Percentiles rank a stretch among this genome's conserved stretches.
Evolutionary conservation across 2,113 vertebrate genomes (phyloP).

Genomic region (Glareola pratincola): DNA sequence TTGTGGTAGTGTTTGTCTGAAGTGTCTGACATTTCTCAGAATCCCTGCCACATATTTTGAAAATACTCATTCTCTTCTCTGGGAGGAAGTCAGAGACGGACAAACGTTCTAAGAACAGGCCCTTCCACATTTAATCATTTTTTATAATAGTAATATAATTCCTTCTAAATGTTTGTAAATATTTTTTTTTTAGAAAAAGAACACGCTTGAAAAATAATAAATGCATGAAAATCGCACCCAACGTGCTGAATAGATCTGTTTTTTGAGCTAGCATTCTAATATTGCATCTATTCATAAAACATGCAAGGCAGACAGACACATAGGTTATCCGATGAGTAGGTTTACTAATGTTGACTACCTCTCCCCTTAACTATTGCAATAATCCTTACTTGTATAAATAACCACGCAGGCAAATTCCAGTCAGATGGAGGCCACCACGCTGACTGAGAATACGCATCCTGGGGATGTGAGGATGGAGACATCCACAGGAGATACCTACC

Average conservation of each 20-base stretch:
- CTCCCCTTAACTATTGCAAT: neutral
- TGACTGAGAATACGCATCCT: accelerated
- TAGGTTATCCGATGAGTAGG: neutral
- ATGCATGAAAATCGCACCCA: neutral
- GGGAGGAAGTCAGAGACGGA: neutral
- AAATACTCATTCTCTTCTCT: neutral
- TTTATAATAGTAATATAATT: neutral
- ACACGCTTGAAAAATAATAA: neutral
- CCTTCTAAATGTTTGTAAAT: neutral
- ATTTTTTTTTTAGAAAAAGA: neutral
- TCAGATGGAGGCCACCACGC: neutral
- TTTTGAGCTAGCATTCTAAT: neutral
- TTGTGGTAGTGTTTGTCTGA: neutral
- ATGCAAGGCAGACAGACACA: neutral
- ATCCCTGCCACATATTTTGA: neutral
- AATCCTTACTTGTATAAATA: neutral
- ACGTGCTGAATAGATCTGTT: neutral
- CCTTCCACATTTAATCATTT: neutral
- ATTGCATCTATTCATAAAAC: neutral
- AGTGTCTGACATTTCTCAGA: neutral
- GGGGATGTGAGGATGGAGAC: neutral
- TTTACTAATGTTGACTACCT: neutral
- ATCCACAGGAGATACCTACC: neutral
- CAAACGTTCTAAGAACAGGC: neutral
- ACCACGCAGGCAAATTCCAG: accelerated